phyloP scores from a whole-genome alignment of 1,140 invertebrate genomes.

The Acyrthosiphon pisum region DNA sequence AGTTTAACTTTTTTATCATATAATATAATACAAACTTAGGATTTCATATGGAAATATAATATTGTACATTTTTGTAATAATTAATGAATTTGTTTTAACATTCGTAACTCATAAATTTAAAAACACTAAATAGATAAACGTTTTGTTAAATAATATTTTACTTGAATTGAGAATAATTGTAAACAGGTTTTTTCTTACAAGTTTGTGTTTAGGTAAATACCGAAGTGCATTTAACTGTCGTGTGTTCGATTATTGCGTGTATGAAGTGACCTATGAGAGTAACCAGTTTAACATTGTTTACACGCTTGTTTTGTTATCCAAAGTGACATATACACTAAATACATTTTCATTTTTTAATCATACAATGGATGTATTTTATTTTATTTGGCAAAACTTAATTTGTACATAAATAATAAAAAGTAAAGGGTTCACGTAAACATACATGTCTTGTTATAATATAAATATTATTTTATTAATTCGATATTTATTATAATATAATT shows the following conservation, averaged over 20 bases:
- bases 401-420: background rate
- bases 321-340: background rate
- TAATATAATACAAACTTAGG: background rate
- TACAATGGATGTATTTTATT: background rate
- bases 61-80: background rate
- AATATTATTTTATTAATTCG: too few species aligned
- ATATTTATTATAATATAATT: too few species aligned
- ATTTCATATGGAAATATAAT: background rate
- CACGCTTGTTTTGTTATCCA: background rate
- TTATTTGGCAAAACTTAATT: background rate
- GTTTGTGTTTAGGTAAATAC: background rate
- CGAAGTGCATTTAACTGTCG: background rate
- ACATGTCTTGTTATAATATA: too few species aligned
- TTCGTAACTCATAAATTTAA: background rate
- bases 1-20: background rate
- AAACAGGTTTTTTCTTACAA: background rate
- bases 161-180: background rate
- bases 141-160: background rate
- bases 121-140: background rate
- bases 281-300: background rate
- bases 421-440: background rate
- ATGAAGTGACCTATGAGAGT: slow-evolving; percentile 25
- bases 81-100: background rate
- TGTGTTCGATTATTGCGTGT: background rate
- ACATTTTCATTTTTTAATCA: background rate